phyloP scores from a whole-genome alignment of 1,140 invertebrate genomes.

The Myzus persicae region DNA sequence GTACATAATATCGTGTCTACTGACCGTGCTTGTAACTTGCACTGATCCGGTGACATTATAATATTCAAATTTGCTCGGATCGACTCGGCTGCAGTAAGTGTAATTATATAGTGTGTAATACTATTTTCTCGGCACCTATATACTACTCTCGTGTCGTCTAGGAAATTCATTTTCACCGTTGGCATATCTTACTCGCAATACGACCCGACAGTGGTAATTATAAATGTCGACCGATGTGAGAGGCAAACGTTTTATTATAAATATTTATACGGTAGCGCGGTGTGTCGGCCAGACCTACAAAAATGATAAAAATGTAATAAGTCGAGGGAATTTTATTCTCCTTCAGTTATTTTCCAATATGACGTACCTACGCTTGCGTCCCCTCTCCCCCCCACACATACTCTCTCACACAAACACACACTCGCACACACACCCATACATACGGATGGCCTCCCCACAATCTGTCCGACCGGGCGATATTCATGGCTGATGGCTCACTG shows the following conservation, averaged over 20 bases:
- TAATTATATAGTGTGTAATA: neutral
- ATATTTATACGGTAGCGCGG: neutral
- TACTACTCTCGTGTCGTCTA: neutral
- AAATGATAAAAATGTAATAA: conserved; percentile 57
- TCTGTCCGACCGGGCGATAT: neutral
- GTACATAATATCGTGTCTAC: neutral
- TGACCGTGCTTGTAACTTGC: neutral
- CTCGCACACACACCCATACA: neutral
- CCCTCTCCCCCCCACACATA: neutral
- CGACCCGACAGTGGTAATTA: neutral
- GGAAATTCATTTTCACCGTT: neutral
- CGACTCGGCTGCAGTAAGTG: neutral
- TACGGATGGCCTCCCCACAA: neutral
- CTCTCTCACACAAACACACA: neutral
- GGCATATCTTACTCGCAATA: neutral
- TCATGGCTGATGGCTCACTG: conserved; percentile 1
- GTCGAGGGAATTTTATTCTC: conserved; percentile 26
- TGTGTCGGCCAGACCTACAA: neutral
- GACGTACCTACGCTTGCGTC: too few species aligned
- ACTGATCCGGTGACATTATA: neutral
- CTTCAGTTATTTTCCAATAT: conserved; percentile 52
- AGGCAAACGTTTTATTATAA: neutral
- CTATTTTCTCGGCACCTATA: neutral
- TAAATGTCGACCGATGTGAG: neutral
- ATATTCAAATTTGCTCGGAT: neutral